phyloP scores from a whole-genome alignment of 2,888 invertebrate species.

The Protodeltote pygarga region DNA sequence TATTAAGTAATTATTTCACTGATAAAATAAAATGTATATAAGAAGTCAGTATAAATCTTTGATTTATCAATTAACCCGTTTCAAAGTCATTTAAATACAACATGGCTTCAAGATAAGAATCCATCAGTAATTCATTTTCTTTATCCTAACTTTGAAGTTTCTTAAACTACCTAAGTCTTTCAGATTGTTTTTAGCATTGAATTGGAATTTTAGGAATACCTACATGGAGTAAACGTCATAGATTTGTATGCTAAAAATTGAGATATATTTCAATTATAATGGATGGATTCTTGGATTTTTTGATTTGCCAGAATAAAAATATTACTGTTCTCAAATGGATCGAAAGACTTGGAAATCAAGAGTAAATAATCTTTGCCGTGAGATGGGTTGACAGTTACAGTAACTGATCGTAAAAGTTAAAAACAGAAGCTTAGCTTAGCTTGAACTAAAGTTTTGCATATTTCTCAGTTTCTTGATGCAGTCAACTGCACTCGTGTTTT shows the following conservation, averaged over 20 bases:
- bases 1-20: slow-evolving; percentile 18
- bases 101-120: slow-evolving; percentile 3
- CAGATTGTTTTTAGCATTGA: too few species aligned
- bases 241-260: too few species aligned
- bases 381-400: too few species aligned
- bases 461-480: slow-evolving; percentile 33
- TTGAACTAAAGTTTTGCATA: slow-evolving; percentile 19
- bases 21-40: slow-evolving; percentile 30
- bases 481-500: slow-evolving; percentile 6
- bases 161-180: slow-evolving; percentile 10
- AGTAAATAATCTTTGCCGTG: too few species aligned
- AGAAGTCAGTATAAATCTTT: slow-evolving; percentile 16
- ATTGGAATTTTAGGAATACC: too few species aligned
- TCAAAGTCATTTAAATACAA: slow-evolving; percentile 31
- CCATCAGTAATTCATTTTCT: slow-evolving; percentile 15
- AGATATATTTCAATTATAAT: too few species aligned
- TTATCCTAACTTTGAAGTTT: slow-evolving; percentile 4
- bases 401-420: slow-evolving; percentile 19
- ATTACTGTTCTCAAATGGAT: too few species aligned
- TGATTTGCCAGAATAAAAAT: too few species aligned
- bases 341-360: too few species aligned
- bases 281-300: too few species aligned
- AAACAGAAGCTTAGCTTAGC: slow-evolving; percentile 25
- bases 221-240: too few species aligned
- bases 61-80: slow-evolving; percentile 24